Base-by-base conservation (phyloP, 1,140 invertebrate species). In the Wasmannia auropunctata region DNA sequence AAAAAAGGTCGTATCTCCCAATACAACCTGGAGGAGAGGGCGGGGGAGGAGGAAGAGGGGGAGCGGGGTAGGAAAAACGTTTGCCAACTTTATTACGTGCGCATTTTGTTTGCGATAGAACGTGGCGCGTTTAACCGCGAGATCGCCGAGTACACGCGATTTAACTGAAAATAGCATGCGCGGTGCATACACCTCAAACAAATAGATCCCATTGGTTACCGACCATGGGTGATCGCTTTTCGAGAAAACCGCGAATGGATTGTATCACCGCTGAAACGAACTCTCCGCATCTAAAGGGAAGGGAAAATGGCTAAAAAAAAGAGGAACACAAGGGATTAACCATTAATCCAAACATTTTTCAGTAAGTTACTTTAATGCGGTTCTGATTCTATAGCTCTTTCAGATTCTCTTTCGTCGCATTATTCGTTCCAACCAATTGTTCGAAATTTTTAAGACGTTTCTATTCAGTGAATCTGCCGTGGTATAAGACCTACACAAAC, bases 91-190 rank as follows among this genome's bases (percentile, higher is more conserved):
- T 77, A 86, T 89, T 89, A 80, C 84, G 51, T 51, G 22, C 54
- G 56, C 77, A 77, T 86, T n/a, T 60, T 86, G 88, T 89, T 89
- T 87, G 58, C 56, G 34, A 86, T 85, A 54, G 58, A 11, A 40
- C n/a, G 22, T 69, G 43, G 81, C 67, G 84, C 76, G 72, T 89
- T 89, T 80, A 88, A 88, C 75, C 60, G 54, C 76, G 69, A 74
- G 60, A 89, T 69, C 37, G 37, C 22, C 69, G 40, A 14, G 37
- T 6, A 67, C 56, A 58, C 54, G 25, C 54, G 16, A 58, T 25
- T 56, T 28, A 69, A 69, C 60, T 54, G 60, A 75, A 88, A 88
- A 79, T 85, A 79, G 83, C 60, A 86, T 58, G 43, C 54, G 40
- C 83, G 46, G 16, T 19, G 63, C 28, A 54, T 67, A 51, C 58